Percentiles rank a stretch among this genome's conserved stretches.
Conservation (phyloP, 2,888 invertebrate genomes). For the Drosophila testacea region DNA sequence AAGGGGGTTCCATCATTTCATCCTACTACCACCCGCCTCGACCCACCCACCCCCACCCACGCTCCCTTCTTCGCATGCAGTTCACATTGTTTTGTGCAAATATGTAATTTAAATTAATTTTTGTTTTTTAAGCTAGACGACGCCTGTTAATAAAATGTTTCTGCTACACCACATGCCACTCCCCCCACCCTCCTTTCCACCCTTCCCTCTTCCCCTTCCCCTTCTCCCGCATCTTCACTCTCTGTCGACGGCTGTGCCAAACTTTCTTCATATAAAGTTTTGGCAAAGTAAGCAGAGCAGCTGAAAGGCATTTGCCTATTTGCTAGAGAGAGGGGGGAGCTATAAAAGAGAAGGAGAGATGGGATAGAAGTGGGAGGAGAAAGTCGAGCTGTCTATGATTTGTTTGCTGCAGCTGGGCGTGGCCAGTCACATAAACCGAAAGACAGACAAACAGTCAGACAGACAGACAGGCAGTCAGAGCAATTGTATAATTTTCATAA, state of each 20-base stretch:
- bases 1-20: background rate
- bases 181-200: background rate
- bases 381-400: conserved; percentile 45
- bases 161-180: conserved; percentile 24
- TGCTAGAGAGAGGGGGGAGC: background rate
- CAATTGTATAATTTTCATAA: conserved; percentile 80
- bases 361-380: background rate
- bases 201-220: background rate
- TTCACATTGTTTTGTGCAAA: conserved; percentile 71
- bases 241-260: conserved; percentile 56
- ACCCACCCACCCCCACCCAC: background rate
- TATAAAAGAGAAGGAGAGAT: background rate
- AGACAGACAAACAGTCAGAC: conserved; percentile 2
- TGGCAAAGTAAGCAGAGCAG: conserved; percentile 74
- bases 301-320: conserved; percentile 60
- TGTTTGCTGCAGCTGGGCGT: conserved; percentile 54
- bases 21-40: background rate
- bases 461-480: conserved; percentile 15
- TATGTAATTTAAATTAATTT: conserved; percentile 80
- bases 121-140: conserved; percentile 76
- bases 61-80: conserved; percentile 18
- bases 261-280: conserved; percentile 78
- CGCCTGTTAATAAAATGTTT: conserved; percentile 75
- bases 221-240: background rate
- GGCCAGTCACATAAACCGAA: conserved; percentile 2